Base-by-base conservation (phyloP, 1,140 invertebrate genomes). In the Pogonus chalceus region DNA sequence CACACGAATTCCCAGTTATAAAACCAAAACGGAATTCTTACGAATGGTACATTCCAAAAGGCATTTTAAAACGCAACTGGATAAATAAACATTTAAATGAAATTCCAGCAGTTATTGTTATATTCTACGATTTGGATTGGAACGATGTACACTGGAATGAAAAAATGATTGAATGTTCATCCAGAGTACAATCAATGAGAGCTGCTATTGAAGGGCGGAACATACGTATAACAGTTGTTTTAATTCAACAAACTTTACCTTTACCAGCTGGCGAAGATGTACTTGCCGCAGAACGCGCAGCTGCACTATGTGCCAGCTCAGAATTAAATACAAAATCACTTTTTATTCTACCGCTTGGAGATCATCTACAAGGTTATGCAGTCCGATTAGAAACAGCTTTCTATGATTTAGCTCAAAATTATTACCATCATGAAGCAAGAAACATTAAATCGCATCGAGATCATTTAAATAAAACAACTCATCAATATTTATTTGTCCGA, bases 101-200 rank as follows among this genome's bases (percentile, higher is more conserved):
- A 48, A 79, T 98, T 57, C 95, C 96, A 16, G 86, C 93, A 2
- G 84, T 98, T 0, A 84, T 96, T 49, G 91, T 96, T 7, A 79
- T 95, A 31, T 99, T 98, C 70, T 92, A 91, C 72, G 94, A 98
- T 65, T 79, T 98, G 60, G 93, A 98, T 74, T 98, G 96, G 96
- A 91, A 94, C 69, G 92, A 97, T 73, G 73, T 80, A 0, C 76
- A 86, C 48, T 98, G 93, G 92, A 87, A 88, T 63, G 92, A 96
- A 60, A 96, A 90, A 65, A 91, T 92, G 66, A 83, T 90, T 61
- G 92, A 97, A 72, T 96, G 92, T 75, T 85, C 90, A 3, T 87
- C 86, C 1, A 80, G 85, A 65, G 84, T 97, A n/a, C 89, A 96
- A 69, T 83, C 85, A 20, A 78, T 96, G 47, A 85, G 68, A 56